Base-by-base conservation (phyloP, 2,888 invertebrate species). In the Hyposoter didymator region DNA sequence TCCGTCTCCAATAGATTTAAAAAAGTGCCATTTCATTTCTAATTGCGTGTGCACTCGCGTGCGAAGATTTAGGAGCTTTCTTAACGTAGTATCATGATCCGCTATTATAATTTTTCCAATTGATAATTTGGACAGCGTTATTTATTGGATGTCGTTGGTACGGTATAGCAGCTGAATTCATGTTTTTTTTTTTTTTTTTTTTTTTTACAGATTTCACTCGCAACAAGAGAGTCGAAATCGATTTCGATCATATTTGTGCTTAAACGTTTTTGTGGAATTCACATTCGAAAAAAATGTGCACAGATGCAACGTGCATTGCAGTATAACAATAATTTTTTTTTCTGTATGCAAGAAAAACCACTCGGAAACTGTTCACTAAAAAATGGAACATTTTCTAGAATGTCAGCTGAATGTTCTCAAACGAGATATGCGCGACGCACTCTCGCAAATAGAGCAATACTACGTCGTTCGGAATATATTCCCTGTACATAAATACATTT, bases 391-490 rank as follows among this genome's bases (percentile, higher is more conserved):
- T 28, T 59, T 59, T 14, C 12, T 59, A 59, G 59, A 28, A 59
- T 28, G 28, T 59, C 59, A 28, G 59, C 28, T 59, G 59, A 59
- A 59, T 59, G 28, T 59, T 59, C 59, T 59, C 28, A 59, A 59
- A 59, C 59, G 59, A 59, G 59, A 59, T 14, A 28, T 59, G 59
- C 12, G 59, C 59, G 59, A 59, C 59, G 28, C 59, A 59, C 59
- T 59, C 28, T 59, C 28, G 59, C 59, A 59, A 28, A 59, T 28
- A 59, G 59, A 59, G 59, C 59, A 59, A 59, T 28, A 59, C 59
- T 59, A 59, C 28, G 28, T 59, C 28, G 59, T 59, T 59, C 14
- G 28, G 28, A 59, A 28, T 59, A 59, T 28, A 28, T 28, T 59
- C 22, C 22, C 59, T 28, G 14, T 59, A 28, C 28, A 59, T 28